Evolutionary conservation across 2,888 invertebrate species (phyloP).

Genomic region (Metacarcinus magister): DNA sequence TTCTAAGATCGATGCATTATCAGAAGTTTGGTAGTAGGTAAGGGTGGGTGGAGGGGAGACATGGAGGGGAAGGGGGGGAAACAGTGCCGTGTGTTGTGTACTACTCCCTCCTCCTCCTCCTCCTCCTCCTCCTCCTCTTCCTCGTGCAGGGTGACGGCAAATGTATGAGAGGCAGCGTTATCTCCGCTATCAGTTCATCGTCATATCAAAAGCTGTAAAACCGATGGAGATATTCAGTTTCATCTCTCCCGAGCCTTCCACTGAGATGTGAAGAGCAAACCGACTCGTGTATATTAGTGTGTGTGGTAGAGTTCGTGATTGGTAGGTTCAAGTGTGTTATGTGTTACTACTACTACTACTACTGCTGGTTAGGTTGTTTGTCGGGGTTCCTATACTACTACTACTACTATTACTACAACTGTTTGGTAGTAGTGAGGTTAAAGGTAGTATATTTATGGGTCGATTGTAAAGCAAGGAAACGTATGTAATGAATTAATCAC

Average conservation of each 20-base stretch:
- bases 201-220: not conserved
- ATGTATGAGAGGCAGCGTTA: not conserved
- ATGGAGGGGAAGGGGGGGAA: not conserved
- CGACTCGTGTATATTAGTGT: not conserved
- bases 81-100: not conserved
- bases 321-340: not conserved
- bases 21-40: not conserved
- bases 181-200: not conserved
- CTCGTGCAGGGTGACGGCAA: not conserved
- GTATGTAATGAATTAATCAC: too few relatives aligned
- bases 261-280: not conserved
- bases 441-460: too few relatives aligned
- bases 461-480: too few relatives aligned
- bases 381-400: not conserved
- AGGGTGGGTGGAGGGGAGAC: not conserved
- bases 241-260: not conserved
- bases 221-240: not conserved
- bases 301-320: not conserved
- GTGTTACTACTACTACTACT: not conserved
- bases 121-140: constrained; percentile 13
- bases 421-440: not conserved
- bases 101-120: not conserved
- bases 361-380: not conserved
- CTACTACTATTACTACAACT: not conserved
- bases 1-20: not conserved